phyloP scores from a whole-genome alignment of 2,888 invertebrate genomes.

The Hecatera dysodea region DNA sequence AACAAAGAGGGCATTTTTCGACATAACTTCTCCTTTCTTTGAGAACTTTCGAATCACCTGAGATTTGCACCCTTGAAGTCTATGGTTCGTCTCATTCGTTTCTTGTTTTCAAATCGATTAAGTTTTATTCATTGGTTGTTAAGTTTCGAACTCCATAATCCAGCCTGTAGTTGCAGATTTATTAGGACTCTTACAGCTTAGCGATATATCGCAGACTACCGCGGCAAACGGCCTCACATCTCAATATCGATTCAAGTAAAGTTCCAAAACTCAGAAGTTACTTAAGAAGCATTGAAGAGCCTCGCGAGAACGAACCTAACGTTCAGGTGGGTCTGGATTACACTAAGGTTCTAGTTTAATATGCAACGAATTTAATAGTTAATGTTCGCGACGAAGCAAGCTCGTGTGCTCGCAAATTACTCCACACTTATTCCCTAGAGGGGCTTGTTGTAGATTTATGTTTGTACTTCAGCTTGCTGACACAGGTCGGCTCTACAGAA shows the following conservation, averaged over 20 bases:
- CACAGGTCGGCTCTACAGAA: conserved; percentile 78
- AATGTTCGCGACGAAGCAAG: conserved; percentile 85
- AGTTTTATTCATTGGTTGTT: neutral
- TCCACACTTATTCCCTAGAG: conserved; percentile 86
- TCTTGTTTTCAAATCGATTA: conserved; percentile 62
- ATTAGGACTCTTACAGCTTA: neutral
- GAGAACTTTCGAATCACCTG: conserved; percentile 80
- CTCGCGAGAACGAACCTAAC: conserved; percentile 70
- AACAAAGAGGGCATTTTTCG: conserved; percentile 86
- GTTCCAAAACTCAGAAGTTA: conserved; percentile 61
- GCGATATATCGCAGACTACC: conserved; percentile 1
- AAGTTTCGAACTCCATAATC: neutral
- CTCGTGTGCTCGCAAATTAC: conserved; percentile 88
- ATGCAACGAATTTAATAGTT: conserved; percentile 91
- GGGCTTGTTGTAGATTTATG: conserved; percentile 83
- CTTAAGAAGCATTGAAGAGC: conserved; percentile 75
- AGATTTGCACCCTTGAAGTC: conserved; percentile 79
- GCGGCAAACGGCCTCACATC: conserved; percentile 31
- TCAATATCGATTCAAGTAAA: conserved; percentile 52
- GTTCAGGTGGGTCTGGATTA: conserved; percentile 81
- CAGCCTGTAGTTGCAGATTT: neutral
- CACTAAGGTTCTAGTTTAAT: conserved; percentile 87
- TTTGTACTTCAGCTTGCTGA: conserved; percentile 83
- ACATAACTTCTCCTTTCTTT: conserved; percentile 77
- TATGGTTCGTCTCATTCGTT: conserved; percentile 73